Conservation (phyloP, 2,797 vertebrate species). For the Distichodus sexfasciatus region DNA sequence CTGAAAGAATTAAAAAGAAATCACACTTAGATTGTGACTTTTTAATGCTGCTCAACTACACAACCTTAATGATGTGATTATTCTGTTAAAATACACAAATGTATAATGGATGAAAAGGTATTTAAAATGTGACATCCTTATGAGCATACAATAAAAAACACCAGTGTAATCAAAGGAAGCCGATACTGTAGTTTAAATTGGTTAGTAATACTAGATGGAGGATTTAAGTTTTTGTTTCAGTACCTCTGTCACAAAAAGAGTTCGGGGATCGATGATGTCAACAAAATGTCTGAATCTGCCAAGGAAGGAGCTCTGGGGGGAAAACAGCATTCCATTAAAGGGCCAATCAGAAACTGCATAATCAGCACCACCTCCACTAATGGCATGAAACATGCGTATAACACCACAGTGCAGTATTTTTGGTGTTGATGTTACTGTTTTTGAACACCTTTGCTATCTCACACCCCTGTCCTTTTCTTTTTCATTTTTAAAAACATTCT, state of each 20-base stretch:
- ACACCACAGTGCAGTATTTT: not conserved
- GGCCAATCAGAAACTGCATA: conserved; percentile 7
- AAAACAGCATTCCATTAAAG: conserved; percentile 18
- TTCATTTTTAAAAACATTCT: no score
- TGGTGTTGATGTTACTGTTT: not conserved
- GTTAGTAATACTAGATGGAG: no score
- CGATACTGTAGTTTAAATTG: no score
- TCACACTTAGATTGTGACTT: not conserved
- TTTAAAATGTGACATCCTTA: no score
- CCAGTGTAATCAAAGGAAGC: no score
- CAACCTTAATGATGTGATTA: no score
- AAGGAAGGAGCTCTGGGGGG: conserved; percentile 82
- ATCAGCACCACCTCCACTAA: not conserved
- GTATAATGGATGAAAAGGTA: no score
- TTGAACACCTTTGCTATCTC: not conserved
- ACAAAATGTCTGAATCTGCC: conserved; percentile 90
- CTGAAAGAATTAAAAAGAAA: conserved; percentile 60
- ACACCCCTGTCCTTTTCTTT: no score
- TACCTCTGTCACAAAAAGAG: conserved; percentile 92
- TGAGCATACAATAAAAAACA: no score
- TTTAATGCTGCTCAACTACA: not conserved
- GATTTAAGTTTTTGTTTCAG: not conserved
- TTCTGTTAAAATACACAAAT: no score
- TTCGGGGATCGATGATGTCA: conserved; percentile 91
- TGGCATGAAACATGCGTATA: not conserved